Base-by-base conservation (phyloP, 2,797 vertebrate genomes). In the Zenarchopterus dispar region DNA sequence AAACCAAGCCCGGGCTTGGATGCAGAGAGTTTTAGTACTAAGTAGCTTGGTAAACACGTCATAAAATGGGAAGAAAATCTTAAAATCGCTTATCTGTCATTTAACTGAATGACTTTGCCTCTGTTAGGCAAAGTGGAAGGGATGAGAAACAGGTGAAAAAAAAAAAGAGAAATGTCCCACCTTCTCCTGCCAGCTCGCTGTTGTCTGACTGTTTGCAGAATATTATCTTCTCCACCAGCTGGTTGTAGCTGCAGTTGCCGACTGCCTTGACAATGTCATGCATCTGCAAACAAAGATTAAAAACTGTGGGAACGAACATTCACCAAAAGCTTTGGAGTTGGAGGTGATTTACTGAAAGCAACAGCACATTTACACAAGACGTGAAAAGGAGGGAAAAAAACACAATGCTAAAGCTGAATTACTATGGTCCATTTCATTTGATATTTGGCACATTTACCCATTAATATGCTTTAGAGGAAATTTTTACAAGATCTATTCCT, bases 241-340 rank as follows among this genome's bases (percentile, higher is more conserved):
- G 97, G 92, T 99, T 99, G 88, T 99, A 99, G 90, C 98, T 99
- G 94, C 97, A 99, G 93, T 96, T 97, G 76, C 96, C 96, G 85
- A 99, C 96, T 58, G 97, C 97, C 89, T 95, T 98, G 74, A 97
- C 96, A 84, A 96, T 95, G 90, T 99, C 97, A 49, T 93, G 91
- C 89, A 94, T 96, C 98, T 99, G 90, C 47, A 93, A 85, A 87
- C 26, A 47, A 22, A 36, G 11, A 13, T 36, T 81, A 83, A 78
- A 33, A 54, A 45, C 39, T 71, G 80, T 72, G 77, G 70, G 22
- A 82, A 61, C 86, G 75, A 60, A 78, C 47, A 69, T 62, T 81
- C 22, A 74, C 16, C 28, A n/a, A 63, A 59, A 9, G 43, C 50
- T 60, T 51, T 46, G 39, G 42, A 43, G 21, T 26, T 15, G 13